phyloP scores from a whole-genome alignment of 2,888 invertebrate species.

The Melinaea marsaeus region DNA sequence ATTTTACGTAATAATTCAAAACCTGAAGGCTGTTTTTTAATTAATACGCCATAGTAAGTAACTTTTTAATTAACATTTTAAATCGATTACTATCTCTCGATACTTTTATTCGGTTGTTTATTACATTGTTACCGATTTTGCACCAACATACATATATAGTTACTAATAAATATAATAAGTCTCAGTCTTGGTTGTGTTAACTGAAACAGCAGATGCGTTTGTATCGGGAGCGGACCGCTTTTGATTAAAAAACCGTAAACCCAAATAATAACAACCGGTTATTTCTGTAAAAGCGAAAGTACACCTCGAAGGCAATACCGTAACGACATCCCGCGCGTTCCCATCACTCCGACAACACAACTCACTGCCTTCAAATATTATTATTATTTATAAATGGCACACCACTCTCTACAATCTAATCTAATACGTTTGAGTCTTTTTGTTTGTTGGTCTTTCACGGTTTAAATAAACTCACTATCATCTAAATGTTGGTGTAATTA shows the following conservation, averaged over 20 bases:
- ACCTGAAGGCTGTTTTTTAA: constrained; percentile 1
- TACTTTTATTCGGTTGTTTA: neutral
- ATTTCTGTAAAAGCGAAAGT: constrained; percentile 4
- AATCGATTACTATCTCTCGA: constrained; percentile 3
- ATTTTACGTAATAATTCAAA: neutral
- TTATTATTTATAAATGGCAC: too few relatives aligned
- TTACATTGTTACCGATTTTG: neutral
- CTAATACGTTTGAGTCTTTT: too few relatives aligned
- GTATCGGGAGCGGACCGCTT: neutral
- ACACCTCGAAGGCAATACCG: neutral
- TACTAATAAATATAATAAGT: too few relatives aligned
- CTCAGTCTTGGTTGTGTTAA: too few relatives aligned
- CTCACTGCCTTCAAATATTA: too few relatives aligned
- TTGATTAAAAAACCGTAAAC: constrained; percentile 4
- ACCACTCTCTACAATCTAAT: too few relatives aligned
- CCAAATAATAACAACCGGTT: constrained; percentile 4
- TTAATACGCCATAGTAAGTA: neutral
- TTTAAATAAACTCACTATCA: too few relatives aligned
- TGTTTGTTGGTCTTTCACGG: too few relatives aligned
- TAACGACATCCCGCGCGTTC: neutral
- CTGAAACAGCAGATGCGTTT: neutral
- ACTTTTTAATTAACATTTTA: neutral
- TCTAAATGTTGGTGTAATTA: too few relatives aligned
- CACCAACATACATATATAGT: too few relatives aligned
- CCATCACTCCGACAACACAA: neutral